Percentiles rank a stretch among this genome's conserved stretches.
Evolutionary conservation across 2,113 vertebrate species (phyloP).

Genomic region (Meles meles): DNA sequence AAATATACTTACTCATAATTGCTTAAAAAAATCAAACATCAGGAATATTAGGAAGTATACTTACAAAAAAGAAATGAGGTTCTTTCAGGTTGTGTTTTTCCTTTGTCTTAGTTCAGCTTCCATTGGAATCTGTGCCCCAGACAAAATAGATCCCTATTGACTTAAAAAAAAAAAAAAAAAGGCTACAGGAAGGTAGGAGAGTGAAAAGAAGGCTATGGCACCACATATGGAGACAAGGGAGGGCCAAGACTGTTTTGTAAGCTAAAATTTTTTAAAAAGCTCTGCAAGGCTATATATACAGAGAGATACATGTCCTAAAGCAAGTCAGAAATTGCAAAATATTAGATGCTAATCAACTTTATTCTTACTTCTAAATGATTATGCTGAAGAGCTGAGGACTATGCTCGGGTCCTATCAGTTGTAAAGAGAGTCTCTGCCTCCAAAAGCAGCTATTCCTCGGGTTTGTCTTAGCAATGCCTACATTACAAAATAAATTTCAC

Average conservation of each 20-base stretch:
- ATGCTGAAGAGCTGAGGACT: not conserved
- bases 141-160: not conserved
- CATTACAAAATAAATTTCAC: slow-evolving; percentile 46
- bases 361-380: not conserved
- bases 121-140: not conserved
- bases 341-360: slow-evolving; percentile 23
- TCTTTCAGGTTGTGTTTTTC: not conserved
- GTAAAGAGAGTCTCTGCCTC: not conserved
- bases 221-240: not conserved
- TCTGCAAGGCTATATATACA: not conserved
- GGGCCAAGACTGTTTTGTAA: not conserved
- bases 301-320: not conserved
- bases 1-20: slow-evolving; percentile 12
- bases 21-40: slow-evolving; percentile 4
- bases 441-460: slow-evolving; percentile 12
- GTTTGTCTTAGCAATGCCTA: slow-evolving; percentile 21
- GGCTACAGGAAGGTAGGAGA: not conserved
- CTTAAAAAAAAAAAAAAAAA: not conserved
- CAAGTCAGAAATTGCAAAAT: slow-evolving; percentile 32
- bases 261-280: not conserved
- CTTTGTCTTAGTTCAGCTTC: not conserved
- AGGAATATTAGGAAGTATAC: not conserved
- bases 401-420: not conserved
- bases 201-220: not conserved
- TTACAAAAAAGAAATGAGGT: not conserved